Base-by-base conservation (phyloP, 1,140 invertebrate genomes). In the Leptopilina boulardi region DNA sequence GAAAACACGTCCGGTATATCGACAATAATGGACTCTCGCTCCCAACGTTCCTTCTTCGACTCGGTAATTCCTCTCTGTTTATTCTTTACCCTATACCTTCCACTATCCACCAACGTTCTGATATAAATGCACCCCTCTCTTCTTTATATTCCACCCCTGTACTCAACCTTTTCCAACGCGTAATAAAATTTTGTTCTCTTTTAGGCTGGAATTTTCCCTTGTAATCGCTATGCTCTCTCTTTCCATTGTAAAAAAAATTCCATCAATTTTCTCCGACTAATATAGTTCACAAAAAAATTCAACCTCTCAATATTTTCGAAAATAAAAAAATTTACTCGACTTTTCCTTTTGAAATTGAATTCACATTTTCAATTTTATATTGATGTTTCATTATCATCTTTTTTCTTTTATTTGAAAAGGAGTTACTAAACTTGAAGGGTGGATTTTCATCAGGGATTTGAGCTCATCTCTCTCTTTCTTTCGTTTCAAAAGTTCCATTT, bases 121-220 rank as follows among this genome's bases (percentile, higher is more conserved):
- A 75, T 84, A 82, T 81, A 86, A 87, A 87, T 86, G 81, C 83
- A 86, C 84, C 85, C 85, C 72, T 59, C 72, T 59, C 15, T 59
- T 41, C 19, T 41, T 21, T 42, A 44, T 70, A 66, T 77, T 74
- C 59, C 47, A 41, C 15, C 66, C 77, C 66, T 30, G 4, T 18
- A 18, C 23, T 38, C 76, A 47, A 66, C 59, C 77, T 51, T 72
- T 44, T 15, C 56, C 42, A 41, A 21, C 38, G 73, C 23, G 54
- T 38, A 70, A 77, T 71, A 56, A 59, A 47, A 71, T 11, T 23
- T 30, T 66, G 23, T 34, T 23, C 26, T 66, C 59, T 9, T 34
- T 30, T 11, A 66, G 26, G 59, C 26, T 13, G 2, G 23, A 66
- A 51, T 66, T 66, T 66, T 66, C 15, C 26, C 26, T 66, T 54